Conservation (phyloP, 2,113 vertebrate species). For the Thunnus maccoyii region DNA sequence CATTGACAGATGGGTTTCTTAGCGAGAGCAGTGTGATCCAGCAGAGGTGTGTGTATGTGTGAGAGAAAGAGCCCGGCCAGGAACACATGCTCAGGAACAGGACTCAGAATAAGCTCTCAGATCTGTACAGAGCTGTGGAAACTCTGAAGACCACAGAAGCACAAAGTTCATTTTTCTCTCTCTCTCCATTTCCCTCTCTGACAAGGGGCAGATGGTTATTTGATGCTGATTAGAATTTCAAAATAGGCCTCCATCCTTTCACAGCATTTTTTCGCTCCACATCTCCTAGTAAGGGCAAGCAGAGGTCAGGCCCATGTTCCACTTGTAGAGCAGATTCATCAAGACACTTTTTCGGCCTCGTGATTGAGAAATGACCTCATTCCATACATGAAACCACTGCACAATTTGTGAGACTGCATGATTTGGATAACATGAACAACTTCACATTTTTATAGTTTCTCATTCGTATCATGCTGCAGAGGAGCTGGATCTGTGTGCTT, state of each 20-base stretch:
- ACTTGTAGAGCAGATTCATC: constrained; percentile 35
- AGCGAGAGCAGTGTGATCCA: constrained; percentile 56
- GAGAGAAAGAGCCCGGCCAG: constrained; percentile 51
- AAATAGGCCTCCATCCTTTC: constrained; percentile 65
- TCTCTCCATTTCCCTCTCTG: constrained; percentile 47
- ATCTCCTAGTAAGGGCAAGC: constrained; percentile 55
- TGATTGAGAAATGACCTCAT: constrained; percentile 57
- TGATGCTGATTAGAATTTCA: constrained; percentile 80
- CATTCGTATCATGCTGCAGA: not conserved
- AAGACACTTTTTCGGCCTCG: constrained; percentile 35
- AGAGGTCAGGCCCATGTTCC: constrained; percentile 67
- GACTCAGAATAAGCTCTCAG: constrained; percentile 52
- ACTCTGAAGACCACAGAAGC: constrained; percentile 62
- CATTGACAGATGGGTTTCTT: constrained; percentile 76
- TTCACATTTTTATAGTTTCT: constrained; percentile 6
- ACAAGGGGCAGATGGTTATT: constrained; percentile 71
- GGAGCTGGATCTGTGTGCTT: constrained; percentile 2
- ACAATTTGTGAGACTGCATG: constrained; percentile 8
- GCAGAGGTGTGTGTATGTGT: constrained; percentile 47
- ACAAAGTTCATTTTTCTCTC: constrained; percentile 25
- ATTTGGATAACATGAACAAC: constrained; percentile 15
- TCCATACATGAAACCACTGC: constrained; percentile 24
- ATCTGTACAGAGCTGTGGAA: constrained; percentile 61
- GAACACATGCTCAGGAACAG: constrained; percentile 61
- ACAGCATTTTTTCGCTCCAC: constrained; percentile 26